A percentile compares a stretch with the other conserved stretches of the same genome.
phyloP scores from a whole-genome alignment of 1,140 invertebrate species.

The Eurosta solidaginis region DNA sequence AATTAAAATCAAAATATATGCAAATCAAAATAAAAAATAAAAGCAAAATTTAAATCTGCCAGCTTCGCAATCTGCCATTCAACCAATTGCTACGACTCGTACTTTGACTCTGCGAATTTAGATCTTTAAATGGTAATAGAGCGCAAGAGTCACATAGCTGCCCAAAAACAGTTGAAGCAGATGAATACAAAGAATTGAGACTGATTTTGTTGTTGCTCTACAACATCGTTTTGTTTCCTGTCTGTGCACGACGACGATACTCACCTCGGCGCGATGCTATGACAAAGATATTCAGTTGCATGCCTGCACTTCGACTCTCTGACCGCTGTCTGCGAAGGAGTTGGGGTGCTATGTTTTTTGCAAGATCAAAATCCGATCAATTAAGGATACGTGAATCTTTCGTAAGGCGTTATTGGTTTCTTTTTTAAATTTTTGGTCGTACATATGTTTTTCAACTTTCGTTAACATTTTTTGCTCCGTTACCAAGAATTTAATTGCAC shows the following conservation, averaged over 20 bases:
- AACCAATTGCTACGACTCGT: not conserved
- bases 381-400: constrained; percentile 32
- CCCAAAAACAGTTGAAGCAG: not conserved
- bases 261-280: not conserved
- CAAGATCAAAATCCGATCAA: constrained; percentile 35
- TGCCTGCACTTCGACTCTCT: not conserved
- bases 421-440: not conserved
- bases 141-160: not conserved
- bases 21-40: constrained; percentile 52
- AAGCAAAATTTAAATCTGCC: constrained; percentile 20
- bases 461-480: not conserved
- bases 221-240: not conserved
- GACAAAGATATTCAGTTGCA: constrained; percentile 11
- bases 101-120: not conserved
- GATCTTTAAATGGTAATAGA: not conserved
- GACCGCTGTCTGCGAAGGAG: not conserved
- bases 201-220: not conserved
- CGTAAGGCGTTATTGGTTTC: not conserved
- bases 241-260: constrained; percentile 3
- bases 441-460: not conserved
- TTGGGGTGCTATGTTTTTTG: not conserved
- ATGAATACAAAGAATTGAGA: not conserved
- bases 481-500: too few species aligned
- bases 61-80: not conserved
- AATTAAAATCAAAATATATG: constrained; percentile 60